Evolutionary conservation across 2,797 vertebrate species (phyloP).

Genomic region (Aldrovandia affinis): DNA sequence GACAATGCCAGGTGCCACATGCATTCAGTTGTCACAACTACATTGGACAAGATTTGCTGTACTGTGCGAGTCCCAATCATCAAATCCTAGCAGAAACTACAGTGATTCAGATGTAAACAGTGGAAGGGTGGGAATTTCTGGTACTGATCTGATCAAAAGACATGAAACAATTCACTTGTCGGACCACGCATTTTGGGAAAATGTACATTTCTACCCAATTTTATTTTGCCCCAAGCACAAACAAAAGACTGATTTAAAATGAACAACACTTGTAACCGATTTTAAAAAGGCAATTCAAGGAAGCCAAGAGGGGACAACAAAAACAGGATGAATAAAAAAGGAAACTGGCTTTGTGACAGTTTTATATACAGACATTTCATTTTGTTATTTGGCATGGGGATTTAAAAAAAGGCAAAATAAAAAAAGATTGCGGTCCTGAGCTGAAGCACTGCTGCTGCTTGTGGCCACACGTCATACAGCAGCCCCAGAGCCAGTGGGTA

Average conservation of each 20-base stretch:
- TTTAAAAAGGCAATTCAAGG: neutral
- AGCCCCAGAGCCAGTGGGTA: neutral
- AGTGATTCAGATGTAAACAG: neutral
- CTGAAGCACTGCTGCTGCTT: neutral
- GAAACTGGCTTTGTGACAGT: neutral
- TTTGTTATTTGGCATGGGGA: neutral
- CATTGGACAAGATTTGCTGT: neutral
- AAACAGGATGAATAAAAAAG: neutral
- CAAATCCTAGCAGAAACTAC: neutral
- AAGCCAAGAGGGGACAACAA: neutral
- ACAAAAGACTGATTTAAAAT: neutral
- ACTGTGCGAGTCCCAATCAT: neutral
- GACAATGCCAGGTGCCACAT: no score
- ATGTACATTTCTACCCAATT: neutral
- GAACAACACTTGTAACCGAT: neutral
- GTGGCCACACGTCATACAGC: neutral
- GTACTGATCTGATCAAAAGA: neutral
- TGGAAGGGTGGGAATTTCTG: neutral
- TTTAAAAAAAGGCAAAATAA: neutral
- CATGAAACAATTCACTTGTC: neutral
- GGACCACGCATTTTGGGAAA: neutral
- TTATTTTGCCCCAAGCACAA: neutral
- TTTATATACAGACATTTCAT: neutral
- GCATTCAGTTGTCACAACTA: no score
- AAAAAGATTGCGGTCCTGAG: neutral